Evolutionary conservation across 1,140 invertebrate genomes (phyloP), one percentile per base, ranked within the genome.

Genomic region (Elymnias hypermnestra): DNA sequence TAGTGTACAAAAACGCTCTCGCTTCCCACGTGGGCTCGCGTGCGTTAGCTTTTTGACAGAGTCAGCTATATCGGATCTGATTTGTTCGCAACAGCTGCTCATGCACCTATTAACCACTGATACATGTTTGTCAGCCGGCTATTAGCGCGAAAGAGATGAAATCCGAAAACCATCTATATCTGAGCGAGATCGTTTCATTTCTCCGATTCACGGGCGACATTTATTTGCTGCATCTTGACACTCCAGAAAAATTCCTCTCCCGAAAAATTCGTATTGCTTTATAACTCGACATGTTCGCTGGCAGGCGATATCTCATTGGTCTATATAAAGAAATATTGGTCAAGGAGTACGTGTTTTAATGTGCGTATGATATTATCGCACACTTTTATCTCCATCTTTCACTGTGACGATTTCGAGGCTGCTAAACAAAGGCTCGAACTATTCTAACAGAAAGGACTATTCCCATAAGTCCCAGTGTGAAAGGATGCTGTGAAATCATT

Each of bases 111-210:
- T 84, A 83, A 79, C 78, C 78, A 72, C 73, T 83, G 81, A 83
- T 83, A 82, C 81, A 84, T 81, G 81, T 81, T 83, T 81, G 78
- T 82, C 81, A 76, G 76, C 53, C 78, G 78, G 81, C 81, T 83
- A 83, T 84, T 84, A 84, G 81, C 54, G 69, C 28, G 81, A 83
- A 69, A 72, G 76, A 79, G 81, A 84, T 71, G 58, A 66, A 75
- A 75, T 63, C 70, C 65, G 43, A 53, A 52, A 73, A 71, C 72
- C 72, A 70, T 63, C 64, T 56, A 71, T 61, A 71, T 56, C 56
- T 60, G 72, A 84, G 72, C 60, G 76, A 81, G 81, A 84, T 79
- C 73, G 73, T 77, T 74, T 69, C 69, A 73, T 67, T 69, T 72
- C 65, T 70, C 63, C 72, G 60, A 77, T 74, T 83, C 79, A 72